phyloP scores from a whole-genome alignment of 2,797 vertebrate genomes.

The Austrolebias charrua region DNA sequence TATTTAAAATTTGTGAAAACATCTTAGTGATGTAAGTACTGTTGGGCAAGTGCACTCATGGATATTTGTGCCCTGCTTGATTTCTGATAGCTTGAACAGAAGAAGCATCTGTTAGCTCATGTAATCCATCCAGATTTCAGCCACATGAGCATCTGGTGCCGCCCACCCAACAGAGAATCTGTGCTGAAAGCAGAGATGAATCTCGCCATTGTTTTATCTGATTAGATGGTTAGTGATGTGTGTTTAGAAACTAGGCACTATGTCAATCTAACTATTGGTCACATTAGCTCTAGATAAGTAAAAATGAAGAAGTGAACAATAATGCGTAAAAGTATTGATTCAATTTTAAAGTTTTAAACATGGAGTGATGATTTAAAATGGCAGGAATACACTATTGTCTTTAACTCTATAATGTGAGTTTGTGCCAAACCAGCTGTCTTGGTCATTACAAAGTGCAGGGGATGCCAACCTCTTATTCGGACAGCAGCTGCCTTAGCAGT shows the following conservation, averaged over 20 bases:
- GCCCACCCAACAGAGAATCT: conserved; percentile 48
- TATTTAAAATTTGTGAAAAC: conserved; percentile 9
- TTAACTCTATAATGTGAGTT: conserved; percentile 23
- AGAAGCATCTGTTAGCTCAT: conserved; percentile 75
- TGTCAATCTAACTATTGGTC: background rate
- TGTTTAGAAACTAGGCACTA: conserved; percentile 1
- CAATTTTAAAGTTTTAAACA: conserved; percentile 7
- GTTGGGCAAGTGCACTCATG: conserved; percentile 21
- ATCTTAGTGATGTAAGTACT: conserved; percentile 9
- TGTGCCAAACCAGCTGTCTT: conserved; percentile 55
- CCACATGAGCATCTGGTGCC: conserved; percentile 70
- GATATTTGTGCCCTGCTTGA: conserved; percentile 32
- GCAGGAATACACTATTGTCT: conserved; percentile 35
- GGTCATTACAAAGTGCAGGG: conserved; percentile 58
- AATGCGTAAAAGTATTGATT: background rate
- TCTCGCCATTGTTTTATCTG: background rate
- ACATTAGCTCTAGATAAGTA: background rate
- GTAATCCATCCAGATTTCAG: conserved; percentile 76
- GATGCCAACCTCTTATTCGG: conserved; percentile 59
- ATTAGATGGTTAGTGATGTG: background rate
- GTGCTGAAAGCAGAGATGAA: conserved; percentile 10
- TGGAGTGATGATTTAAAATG: conserved; percentile 12
- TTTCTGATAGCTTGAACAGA: conserved; percentile 49
- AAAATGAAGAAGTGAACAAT: background rate
- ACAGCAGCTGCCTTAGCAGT: conserved; percentile 62